Conservation (phyloP, 1,140 invertebrate genomes). For the Araneus ventricosus region DNA sequence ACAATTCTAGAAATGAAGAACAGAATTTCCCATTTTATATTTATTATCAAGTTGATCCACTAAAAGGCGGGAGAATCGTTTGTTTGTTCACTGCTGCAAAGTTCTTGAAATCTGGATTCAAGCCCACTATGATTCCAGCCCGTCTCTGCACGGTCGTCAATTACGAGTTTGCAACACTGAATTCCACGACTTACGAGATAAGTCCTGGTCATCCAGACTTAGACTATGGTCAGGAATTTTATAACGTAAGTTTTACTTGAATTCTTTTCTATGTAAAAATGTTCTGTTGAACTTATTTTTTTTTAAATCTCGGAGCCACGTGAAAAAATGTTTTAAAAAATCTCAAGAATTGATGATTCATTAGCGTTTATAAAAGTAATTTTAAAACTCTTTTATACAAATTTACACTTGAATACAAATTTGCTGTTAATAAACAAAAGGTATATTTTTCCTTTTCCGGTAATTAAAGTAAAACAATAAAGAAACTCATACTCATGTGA, state of each 20-base stretch:
- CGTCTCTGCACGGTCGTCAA: constrained; percentile 96
- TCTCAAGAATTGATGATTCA: too few species aligned
- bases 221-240: constrained; percentile 81
- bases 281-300: not conserved
- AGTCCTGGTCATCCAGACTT: constrained; percentile 84
- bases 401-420: too few species aligned
- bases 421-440: too few species aligned
- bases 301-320: not conserved
- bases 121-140: constrained; percentile 91
- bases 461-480: too few species aligned
- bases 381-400: too few species aligned
- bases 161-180: constrained; percentile 97
- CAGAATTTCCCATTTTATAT: too few species aligned
- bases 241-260: constrained; percentile 82
- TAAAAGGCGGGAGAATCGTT: constrained; percentile 8
- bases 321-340: too few species aligned
- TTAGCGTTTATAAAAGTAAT: too few species aligned
- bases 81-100: constrained; percentile 17
- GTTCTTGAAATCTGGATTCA: not conserved
- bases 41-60: not conserved
- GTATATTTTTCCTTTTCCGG: too few species aligned
- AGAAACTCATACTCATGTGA: too few species aligned
- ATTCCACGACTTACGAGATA: constrained; percentile 94
- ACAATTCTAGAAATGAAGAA: too few species aligned
- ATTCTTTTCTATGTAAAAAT: not conserved